Evolutionary conservation across 2,113 vertebrate species (phyloP).

Genomic region (Galemys pyrenaicus): DNA sequence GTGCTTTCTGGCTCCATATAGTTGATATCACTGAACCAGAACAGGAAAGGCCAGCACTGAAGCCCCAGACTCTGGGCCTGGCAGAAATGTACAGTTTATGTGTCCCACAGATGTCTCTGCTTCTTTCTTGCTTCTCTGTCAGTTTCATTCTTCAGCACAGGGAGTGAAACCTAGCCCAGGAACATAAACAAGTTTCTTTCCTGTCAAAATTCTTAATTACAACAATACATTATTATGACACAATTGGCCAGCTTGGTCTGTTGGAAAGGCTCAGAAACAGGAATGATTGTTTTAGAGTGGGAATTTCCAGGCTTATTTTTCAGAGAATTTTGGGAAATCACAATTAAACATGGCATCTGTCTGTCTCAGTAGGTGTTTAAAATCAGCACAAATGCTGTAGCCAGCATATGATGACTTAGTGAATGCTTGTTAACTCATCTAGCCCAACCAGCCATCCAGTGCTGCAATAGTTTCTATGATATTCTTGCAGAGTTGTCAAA

Average conservation of each 20-base stretch:
- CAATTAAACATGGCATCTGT: slow-evolving; percentile 27
- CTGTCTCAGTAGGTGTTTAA: background rate
- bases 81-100: background rate
- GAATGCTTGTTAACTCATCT: background rate
- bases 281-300: slow-evolving; percentile 10
- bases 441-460: background rate
- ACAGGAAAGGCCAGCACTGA: no score
- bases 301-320: slow-evolving; percentile 55
- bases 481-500: background rate
- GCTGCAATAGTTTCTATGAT: background rate
- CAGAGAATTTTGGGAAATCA: slow-evolving; percentile 58
- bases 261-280: slow-evolving; percentile 13
- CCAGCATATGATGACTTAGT: background rate
- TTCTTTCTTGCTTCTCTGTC: background rate
- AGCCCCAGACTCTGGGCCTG: background rate
- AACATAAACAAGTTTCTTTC: slow-evolving; percentile 47
- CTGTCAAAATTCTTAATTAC: slow-evolving; percentile 66
- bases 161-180: background rate
- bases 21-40: background rate
- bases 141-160: background rate
- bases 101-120: background rate
- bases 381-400: background rate
- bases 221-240: slow-evolving; percentile 41
- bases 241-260: slow-evolving; percentile 12
- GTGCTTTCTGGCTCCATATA: background rate